Conservation (phyloP, 2,888 invertebrate species). For the Ephialtes manifestator region DNA sequence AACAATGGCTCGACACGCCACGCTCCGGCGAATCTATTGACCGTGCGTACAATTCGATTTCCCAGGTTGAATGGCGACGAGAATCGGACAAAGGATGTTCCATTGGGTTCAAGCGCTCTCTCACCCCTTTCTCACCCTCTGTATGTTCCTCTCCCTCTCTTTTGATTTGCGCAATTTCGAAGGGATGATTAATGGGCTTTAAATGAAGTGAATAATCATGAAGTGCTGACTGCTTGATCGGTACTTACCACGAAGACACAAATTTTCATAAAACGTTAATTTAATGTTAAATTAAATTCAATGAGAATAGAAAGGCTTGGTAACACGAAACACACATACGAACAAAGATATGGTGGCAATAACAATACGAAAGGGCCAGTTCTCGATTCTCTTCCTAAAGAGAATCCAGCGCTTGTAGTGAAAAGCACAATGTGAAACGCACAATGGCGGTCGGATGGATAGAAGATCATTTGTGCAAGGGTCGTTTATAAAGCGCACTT, state of each 20-base stretch:
- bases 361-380: constrained; percentile 4
- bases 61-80: constrained; percentile 63
- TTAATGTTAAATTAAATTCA: constrained; percentile 1
- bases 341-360: constrained; percentile 9
- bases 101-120: constrained; percentile 61
- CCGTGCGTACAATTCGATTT: constrained; percentile 72
- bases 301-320: background rate
- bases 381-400: constrained; percentile 2
- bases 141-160: constrained; percentile 1
- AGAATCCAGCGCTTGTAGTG: constrained; percentile 11
- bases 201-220: constrained; percentile 77
- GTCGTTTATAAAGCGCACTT: background rate
- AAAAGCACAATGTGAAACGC: constrained; percentile 54
- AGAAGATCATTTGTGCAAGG: background rate
- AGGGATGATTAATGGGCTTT: constrained; percentile 75
- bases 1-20: constrained; percentile 67
- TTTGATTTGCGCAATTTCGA: constrained; percentile 39
- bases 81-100: constrained; percentile 72
- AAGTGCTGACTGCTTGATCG: constrained; percentile 45
- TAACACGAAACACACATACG: background rate
- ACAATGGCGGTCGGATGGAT: constrained; percentile 44
- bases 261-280: background rate
- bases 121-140: constrained; percentile 38
- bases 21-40: constrained; percentile 72
- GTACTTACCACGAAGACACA: background rate